Conservation (phyloP, 1,140 invertebrate genomes). For the Bombyx mori region DNA sequence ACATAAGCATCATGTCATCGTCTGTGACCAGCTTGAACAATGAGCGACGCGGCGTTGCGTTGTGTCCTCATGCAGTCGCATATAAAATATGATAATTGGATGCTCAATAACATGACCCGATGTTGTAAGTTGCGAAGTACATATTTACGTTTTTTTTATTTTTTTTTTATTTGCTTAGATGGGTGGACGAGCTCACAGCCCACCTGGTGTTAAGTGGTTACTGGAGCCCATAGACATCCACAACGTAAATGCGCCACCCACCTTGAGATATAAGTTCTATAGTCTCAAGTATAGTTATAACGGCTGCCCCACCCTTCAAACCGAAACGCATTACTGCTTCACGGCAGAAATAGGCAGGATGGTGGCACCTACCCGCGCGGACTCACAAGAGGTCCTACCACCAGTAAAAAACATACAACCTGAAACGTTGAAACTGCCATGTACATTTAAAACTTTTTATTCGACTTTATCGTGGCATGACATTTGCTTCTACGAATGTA, state of each 20-base stretch:
- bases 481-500: constrained; percentile 59
- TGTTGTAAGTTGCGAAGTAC: not conserved
- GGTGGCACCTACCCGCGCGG: too few species aligned
- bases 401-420: not conserved
- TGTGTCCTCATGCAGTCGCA: constrained; percentile 59
- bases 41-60: constrained; percentile 39
- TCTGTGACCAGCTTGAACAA: constrained; percentile 66
- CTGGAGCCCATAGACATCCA: too few species aligned
- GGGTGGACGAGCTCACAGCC: too few species aligned
- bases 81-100: constrained; percentile 65
- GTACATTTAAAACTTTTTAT: not conserved
- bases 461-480: constrained; percentile 16
- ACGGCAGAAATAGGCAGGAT: too few species aligned
- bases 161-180: too few species aligned
- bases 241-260: too few species aligned
- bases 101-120: constrained; percentile 34
- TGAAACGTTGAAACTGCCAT: not conserved
- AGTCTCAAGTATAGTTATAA: too few species aligned
- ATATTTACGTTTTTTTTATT: not conserved
- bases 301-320: too few species aligned
- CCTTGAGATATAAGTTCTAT: too few species aligned
- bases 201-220: too few species aligned
- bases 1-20: constrained; percentile 50
- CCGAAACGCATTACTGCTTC: too few species aligned
- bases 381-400: too few species aligned